Conservation (phyloP, 2,888 invertebrate genomes). For the Sisyra nigra region DNA sequence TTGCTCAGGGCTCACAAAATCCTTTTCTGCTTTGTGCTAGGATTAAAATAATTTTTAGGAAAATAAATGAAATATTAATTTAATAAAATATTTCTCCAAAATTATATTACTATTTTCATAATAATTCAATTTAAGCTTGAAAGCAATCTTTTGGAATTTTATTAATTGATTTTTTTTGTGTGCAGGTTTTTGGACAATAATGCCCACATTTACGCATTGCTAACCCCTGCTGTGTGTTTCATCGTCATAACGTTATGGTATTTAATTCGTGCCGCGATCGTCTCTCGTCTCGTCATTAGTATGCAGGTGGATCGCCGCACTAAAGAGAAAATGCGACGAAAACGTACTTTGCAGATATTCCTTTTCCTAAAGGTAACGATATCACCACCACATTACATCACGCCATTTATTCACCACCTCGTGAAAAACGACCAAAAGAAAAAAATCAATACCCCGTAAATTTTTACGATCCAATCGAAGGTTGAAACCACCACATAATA, state of each 20-base stretch:
- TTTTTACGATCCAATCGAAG: no score
- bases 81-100: no score
- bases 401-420: not conserved
- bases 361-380: slow-evolving; percentile 37
- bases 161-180: not conserved
- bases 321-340: slow-evolving; percentile 39
- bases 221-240: slow-evolving; percentile 27
- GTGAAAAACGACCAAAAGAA: not conserved
- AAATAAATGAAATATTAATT: no score
- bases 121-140: no score
- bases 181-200: slow-evolving; percentile 34
- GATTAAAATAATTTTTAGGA: not conserved
- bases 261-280: slow-evolving; percentile 34
- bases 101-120: no score
- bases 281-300: slow-evolving; percentile 39
- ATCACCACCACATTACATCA: no score
- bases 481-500: no score
- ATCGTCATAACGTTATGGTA: slow-evolving; percentile 30
- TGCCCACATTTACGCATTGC: slow-evolving; percentile 34
- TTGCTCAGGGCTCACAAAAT: no score
- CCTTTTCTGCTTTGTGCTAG: no score
- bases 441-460: not conserved
- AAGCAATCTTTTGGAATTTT: no score
- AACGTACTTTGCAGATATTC: slow-evolving; percentile 38
- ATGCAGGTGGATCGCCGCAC: slow-evolving; percentile 40